Base-by-base conservation (phyloP, 2,113 vertebrate species). In the Theropithecus gelada region DNA sequence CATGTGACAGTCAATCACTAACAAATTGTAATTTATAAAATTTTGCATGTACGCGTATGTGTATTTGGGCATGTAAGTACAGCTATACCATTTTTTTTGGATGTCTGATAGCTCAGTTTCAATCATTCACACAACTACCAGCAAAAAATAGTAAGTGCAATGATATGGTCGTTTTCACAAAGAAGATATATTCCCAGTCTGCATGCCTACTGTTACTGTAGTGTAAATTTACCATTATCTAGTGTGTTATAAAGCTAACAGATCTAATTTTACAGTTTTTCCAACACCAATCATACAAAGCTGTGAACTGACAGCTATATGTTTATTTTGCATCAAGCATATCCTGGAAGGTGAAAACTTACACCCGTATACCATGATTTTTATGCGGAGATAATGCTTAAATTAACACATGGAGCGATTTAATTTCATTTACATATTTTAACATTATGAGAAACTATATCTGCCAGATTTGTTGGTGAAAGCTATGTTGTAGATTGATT, bases 271-370 rank as follows among this genome's bases (percentile, higher is more conserved):
- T 96, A 79, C 13, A 27, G 88, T 93, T 94, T 88, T 97, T 96
- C 81, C 75, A 96, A 96, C 92, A 87, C 0, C 3, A 97, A 89
- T 92, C 68, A 80, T 81, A 96, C 55, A 95, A 97, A 96, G 40
- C 75, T 97, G 73, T 84, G 88, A 98, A 97, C 85, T 98, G 90
- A 90, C 97, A 98, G 20, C 32, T 98, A 84, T 94, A 93, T 95
- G 72, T 90, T 93, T 97, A 78, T 16, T 83, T 94, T 93, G 93
- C 17, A 85, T 96, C 38, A 85, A 90, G 27, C 1, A 1, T 88
- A 89, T 85, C 68, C 94, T 96, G 90, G 80, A 98, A 98, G 95
- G 85, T 87, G 93, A 92, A 93, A 57, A 96, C 78, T 88, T 96
- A 85, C 45, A 96, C 96, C 57, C 52, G 27, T 32, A 64, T 38